Evolutionary conservation across 2,113 vertebrate species (phyloP).

Genomic region (Formicarius rufipectus): DNA sequence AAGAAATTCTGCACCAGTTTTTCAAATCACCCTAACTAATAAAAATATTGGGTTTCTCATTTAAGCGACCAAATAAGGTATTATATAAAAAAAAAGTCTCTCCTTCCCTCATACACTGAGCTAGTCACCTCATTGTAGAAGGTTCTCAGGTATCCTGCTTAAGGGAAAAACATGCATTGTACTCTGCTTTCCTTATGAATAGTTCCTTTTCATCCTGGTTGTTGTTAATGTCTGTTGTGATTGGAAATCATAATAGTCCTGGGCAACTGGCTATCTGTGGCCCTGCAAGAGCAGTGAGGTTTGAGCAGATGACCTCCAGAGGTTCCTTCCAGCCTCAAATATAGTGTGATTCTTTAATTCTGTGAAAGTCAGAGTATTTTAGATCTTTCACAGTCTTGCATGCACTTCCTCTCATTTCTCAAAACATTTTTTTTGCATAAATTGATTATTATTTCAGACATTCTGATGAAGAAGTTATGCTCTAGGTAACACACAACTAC

Average conservation of each 20-base stretch:
- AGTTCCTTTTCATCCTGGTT: background rate
- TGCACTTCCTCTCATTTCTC: background rate
- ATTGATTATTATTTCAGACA: background rate
- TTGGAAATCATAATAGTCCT: background rate
- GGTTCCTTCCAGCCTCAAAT: background rate
- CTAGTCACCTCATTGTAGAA: background rate
- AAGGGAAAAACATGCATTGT: background rate
- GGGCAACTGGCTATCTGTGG: background rate
- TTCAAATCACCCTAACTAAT: background rate
- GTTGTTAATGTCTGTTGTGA: background rate
- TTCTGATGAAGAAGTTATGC: background rate
- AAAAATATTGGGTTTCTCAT: background rate
- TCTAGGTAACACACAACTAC: background rate
- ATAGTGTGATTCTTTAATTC: background rate
- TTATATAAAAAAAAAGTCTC: background rate
- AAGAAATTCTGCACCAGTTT: background rate
- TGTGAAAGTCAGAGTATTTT: background rate
- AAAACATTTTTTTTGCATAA: fast-evolving
- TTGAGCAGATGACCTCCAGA: background rate
- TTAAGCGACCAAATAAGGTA: background rate
- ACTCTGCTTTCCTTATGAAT: background rate
- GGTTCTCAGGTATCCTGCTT: background rate
- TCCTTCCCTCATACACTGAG: background rate
- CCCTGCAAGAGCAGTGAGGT: background rate
- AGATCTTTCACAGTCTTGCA: background rate